Conservation (phyloP, 2,888 invertebrate species). For the Acrobasis consociella region DNA sequence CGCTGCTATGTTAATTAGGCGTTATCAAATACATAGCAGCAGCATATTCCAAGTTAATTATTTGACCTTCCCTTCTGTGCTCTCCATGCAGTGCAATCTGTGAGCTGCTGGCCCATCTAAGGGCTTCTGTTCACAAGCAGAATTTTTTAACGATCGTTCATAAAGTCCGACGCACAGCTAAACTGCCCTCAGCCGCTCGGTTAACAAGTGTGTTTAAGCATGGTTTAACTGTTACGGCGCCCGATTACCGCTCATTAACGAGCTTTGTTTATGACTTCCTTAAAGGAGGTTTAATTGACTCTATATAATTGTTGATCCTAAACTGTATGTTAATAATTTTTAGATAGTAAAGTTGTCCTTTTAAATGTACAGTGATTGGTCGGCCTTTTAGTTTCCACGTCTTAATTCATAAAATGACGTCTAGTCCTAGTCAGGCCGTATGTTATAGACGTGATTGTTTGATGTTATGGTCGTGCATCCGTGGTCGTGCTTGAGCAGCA, state of each 20-base stretch:
- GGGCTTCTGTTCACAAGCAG: slow-evolving; percentile 49
- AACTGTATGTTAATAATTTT: background rate
- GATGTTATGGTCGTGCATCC: no score
- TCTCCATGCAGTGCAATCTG: background rate
- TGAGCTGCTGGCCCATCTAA: slow-evolving; percentile 46
- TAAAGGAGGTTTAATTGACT: slow-evolving; percentile 21
- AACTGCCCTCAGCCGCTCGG: slow-evolving; percentile 37
- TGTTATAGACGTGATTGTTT: no score
- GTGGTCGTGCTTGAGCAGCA: no score
- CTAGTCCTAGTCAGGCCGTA: no score
- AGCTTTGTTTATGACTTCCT: slow-evolving; percentile 34
- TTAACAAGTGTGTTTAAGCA: slow-evolving; percentile 35
- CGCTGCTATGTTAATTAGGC: no score
- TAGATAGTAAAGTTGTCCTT: background rate
- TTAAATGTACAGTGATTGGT: background rate
- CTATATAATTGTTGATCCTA: slow-evolving; percentile 15
- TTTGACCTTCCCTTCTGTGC: background rate
- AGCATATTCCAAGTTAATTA: background rate
- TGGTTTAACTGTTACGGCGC: slow-evolving; percentile 33
- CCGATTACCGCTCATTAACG: slow-evolving; percentile 32
- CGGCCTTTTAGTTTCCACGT: no score
- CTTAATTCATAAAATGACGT: no score
- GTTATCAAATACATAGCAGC: no score
- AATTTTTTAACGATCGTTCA: slow-evolving; percentile 60
- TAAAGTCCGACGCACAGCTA: slow-evolving; percentile 54